phyloP scores from a whole-genome alignment of 2,888 invertebrate species.

The Sesamia inferens region DNA sequence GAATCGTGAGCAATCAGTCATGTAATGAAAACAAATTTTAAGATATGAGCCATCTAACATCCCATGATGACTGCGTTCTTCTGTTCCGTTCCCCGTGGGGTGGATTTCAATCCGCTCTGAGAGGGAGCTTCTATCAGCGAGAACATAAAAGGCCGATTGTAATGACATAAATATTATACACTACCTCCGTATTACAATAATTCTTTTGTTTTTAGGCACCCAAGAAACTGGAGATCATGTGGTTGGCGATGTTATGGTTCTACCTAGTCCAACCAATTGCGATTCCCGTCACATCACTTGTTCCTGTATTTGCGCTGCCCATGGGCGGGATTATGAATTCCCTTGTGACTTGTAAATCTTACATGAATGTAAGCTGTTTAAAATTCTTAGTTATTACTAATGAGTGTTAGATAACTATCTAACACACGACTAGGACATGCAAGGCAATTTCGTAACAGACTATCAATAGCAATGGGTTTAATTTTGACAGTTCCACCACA shows the following conservation, averaged over 20 bases:
- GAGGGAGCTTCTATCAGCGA: too few species aligned
- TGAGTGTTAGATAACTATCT: not conserved
- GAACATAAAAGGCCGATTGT: too few species aligned
- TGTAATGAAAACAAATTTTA: too few species aligned
- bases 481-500: too few species aligned
- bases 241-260: slow-evolving; percentile 75
- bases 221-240: slow-evolving; percentile 49
- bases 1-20: too few species aligned
- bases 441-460: too few species aligned
- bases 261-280: slow-evolving; percentile 75
- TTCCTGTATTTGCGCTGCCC: slow-evolving; percentile 77
- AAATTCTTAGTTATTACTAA: not conserved
- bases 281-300: slow-evolving; percentile 69
- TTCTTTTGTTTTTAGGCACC: not conserved
- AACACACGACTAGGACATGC: not conserved
- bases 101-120: too few species aligned
- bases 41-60: too few species aligned
- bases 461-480: too few species aligned
- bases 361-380: slow-evolving; percentile 74
- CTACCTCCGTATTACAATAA: not conserved
- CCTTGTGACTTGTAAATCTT: slow-evolving; percentile 56
- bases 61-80: too few species aligned
- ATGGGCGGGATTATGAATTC: slow-evolving; percentile 71
- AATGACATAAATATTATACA: not conserved
- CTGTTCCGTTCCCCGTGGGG: too few species aligned